These are phyloP conservation scores for Mythimna loreyi DNA, from an alignment of 2,888 invertebrate genomes.

Conservation along the genomic window DNA sequence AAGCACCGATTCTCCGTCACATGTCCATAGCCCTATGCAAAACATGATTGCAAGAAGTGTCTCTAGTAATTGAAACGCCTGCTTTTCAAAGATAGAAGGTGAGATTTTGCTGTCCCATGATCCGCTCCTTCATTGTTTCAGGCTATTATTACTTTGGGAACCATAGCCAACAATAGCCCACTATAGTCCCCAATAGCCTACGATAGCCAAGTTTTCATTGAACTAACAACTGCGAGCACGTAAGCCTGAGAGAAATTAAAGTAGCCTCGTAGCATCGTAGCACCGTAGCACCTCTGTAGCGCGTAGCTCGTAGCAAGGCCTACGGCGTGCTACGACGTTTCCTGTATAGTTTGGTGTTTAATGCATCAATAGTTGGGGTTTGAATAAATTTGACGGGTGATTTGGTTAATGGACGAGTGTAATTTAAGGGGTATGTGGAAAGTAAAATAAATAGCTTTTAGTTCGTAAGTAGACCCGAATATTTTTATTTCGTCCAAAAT, in stretches of 20 bases:
- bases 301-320: conserved; percentile 61
- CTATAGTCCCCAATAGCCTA: conserved; percentile 16
- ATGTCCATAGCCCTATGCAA: neutral
- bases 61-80: conserved; percentile 11
- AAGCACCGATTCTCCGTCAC: neutral
- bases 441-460: neutral
- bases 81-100: neutral
- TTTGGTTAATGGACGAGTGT: neutral
- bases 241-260: conserved; percentile 52
- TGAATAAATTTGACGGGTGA: conserved; percentile 29
- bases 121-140: conserved; percentile 8
- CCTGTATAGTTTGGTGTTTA: conserved; percentile 13
- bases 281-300: conserved; percentile 48
- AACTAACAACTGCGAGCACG: conserved; percentile 46
- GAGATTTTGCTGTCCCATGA: conserved; percentile 6
- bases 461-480: too few relatives aligned
- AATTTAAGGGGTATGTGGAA: neutral
- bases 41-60: conserved; percentile 12
- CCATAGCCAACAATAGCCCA: conserved; percentile 6
- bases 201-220: conserved; percentile 33
- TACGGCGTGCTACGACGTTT: conserved; percentile 42
- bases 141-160: conserved; percentile 25
- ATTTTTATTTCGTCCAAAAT: too few relatives aligned
- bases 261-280: conserved; percentile 48
- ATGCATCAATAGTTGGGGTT: conserved; percentile 23